phyloP scores from a whole-genome alignment of 1,140 invertebrate genomes.

The Pinna nobilis region DNA sequence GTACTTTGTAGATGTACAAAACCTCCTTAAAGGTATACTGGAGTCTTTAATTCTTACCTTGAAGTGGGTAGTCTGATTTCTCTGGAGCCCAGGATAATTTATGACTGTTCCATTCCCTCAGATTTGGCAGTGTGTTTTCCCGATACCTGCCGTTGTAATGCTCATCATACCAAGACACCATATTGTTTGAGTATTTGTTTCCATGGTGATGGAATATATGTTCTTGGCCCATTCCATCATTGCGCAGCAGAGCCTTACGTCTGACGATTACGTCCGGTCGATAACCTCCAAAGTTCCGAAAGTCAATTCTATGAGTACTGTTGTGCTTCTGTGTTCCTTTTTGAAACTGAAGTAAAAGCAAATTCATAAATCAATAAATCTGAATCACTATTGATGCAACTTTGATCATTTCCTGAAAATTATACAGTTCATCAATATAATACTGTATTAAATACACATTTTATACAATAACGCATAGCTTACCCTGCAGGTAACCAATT shows the following conservation, averaged over 20 bases:
- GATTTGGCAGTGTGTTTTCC: constrained; percentile 59
- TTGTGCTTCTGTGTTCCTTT: constrained; percentile 57
- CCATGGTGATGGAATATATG: constrained; percentile 67
- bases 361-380: not conserved
- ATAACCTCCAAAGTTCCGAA: constrained; percentile 52
- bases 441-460: too few species aligned
- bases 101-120: constrained; percentile 64
- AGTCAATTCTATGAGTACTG: constrained; percentile 66
- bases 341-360: constrained; percentile 52
- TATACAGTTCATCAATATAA: too few species aligned
- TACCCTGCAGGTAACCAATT: too few species aligned
- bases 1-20: not conserved
- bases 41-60: constrained; percentile 51
- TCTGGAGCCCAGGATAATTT: constrained; percentile 65
- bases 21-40: not conserved
- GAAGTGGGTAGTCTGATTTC: constrained; percentile 66
- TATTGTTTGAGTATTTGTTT: constrained; percentile 64
- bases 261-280: constrained; percentile 62
- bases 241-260: constrained; percentile 55
- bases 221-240: constrained; percentile 62
- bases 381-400: not conserved
- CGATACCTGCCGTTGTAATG: constrained; percentile 67
- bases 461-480: too few species aligned
- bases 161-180: constrained; percentile 72
- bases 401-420: too few species aligned